These are phyloP conservation scores for Pegoplata infirma DNA, from an alignment of 2,888 invertebrate species.

Conservation along the genomic window DNA sequence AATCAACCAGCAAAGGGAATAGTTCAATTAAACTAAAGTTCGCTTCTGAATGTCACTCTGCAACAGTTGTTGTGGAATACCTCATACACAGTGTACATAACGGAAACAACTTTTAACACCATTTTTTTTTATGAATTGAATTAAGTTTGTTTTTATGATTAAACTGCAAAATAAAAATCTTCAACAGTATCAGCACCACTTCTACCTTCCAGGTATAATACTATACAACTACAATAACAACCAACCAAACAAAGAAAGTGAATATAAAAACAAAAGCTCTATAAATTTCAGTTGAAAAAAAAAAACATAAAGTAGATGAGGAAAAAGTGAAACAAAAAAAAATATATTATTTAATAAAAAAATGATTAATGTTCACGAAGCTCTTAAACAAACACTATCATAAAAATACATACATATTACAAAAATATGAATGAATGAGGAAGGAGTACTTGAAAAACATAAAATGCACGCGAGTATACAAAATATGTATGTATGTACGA, in stretches of 20 bases:
- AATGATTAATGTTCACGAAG: conserved; percentile 5
- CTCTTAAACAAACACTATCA: not conserved
- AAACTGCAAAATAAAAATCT: not conserved
- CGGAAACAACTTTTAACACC: conserved; percentile 8
- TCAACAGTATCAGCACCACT: not conserved
- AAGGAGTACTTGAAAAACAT: not conserved
- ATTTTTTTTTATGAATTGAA: conserved; percentile 11
- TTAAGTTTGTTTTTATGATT: conserved; percentile 1
- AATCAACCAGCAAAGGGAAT: too few species aligned
- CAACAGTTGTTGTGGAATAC: not conserved
- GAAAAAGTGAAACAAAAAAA: not conserved
- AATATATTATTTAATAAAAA: not conserved
- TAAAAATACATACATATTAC: too few species aligned
- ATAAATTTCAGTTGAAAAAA: too few species aligned
- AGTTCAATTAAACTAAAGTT: too few species aligned
- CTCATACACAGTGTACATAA: too few species aligned
- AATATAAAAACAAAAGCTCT: not conserved
- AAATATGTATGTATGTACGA: too few species aligned
- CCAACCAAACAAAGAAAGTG: not conserved
- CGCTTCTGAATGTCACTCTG: too few species aligned
- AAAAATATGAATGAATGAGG: not conserved
- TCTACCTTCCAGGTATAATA: too few species aligned
- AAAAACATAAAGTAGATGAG: not conserved
- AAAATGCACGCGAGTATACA: not conserved
- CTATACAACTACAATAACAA: not conserved